These are phyloP conservation scores for Crossoptilon crossoptilon DNA, from an alignment of 2,797 vertebrate genomes.

Conservation along the genomic window DNA sequence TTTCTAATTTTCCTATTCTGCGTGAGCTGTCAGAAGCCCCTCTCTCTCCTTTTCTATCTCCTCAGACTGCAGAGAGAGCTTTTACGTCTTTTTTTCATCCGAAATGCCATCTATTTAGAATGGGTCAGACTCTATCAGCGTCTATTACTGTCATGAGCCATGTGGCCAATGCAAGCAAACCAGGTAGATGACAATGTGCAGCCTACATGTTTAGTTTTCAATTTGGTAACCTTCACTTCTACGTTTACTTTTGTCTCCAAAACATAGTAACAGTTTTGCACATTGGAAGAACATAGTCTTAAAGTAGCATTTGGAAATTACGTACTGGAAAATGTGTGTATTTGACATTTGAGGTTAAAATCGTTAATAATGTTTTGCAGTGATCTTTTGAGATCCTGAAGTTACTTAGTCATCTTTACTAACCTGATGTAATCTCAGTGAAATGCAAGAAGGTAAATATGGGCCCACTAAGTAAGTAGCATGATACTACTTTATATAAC, in stretches of 20 bases:
- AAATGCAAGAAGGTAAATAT: background rate
- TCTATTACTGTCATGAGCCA: slow-evolving; percentile 64
- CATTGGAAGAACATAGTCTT: background rate
- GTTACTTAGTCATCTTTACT: background rate
- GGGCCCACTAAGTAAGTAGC: background rate
- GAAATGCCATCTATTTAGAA: slow-evolving; percentile 65
- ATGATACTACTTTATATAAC: background rate
- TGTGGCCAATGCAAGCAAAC: slow-evolving; percentile 46
- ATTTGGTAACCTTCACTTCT: slow-evolving; percentile 68
- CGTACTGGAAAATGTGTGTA: background rate
- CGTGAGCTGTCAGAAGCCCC: slow-evolving; percentile 73
- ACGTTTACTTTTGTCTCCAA: slow-evolving; percentile 31
- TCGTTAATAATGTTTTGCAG: background rate
- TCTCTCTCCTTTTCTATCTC: slow-evolving; percentile 35
- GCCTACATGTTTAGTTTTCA: slow-evolving; percentile 69
- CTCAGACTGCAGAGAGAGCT: slow-evolving; percentile 8
- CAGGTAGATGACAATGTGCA: slow-evolving; percentile 63
- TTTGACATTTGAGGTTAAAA: background rate
- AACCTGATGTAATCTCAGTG: background rate
- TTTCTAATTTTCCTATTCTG: slow-evolving; percentile 75
- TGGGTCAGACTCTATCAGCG: slow-evolving; percentile 67
- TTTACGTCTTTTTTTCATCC: background rate
- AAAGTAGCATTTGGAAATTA: background rate
- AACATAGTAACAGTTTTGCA: background rate
- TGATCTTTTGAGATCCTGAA: background rate